Conservation (phyloP, 2,797 vertebrate genomes). For the Fratercula arctica region DNA sequence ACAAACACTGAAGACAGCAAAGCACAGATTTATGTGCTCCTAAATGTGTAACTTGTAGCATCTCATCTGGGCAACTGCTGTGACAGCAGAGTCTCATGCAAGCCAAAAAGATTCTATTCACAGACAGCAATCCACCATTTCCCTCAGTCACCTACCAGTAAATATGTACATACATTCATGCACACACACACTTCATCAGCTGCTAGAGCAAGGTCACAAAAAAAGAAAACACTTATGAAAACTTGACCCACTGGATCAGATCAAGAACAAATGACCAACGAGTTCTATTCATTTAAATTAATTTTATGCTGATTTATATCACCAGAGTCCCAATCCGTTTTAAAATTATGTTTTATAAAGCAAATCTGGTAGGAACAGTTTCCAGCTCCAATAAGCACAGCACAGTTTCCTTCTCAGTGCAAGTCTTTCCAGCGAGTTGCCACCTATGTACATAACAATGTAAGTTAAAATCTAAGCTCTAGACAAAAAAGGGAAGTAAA, state of each 20-base stretch:
- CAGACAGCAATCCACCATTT: neutral
- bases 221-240: neutral
- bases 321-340: neutral
- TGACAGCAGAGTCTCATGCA: neutral
- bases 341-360: neutral
- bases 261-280: neutral
- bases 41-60: neutral
- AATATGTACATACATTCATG: neutral
- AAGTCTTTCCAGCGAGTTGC: neutral
- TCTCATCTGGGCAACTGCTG: neutral
- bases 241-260: neutral
- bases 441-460: neutral
- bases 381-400: neutral
- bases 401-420: neutral
- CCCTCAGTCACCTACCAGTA: neutral
- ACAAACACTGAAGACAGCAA: neutral
- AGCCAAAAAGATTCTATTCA: neutral
- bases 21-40: neutral
- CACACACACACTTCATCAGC: neutral
- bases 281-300: neutral
- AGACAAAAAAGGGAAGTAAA: neutral
- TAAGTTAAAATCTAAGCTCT: neutral
- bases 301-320: neutral
- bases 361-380: neutral
- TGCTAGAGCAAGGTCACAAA: neutral